phyloP scores from a whole-genome alignment of 2,113 vertebrate genomes.

The Lynx canadensis region DNA sequence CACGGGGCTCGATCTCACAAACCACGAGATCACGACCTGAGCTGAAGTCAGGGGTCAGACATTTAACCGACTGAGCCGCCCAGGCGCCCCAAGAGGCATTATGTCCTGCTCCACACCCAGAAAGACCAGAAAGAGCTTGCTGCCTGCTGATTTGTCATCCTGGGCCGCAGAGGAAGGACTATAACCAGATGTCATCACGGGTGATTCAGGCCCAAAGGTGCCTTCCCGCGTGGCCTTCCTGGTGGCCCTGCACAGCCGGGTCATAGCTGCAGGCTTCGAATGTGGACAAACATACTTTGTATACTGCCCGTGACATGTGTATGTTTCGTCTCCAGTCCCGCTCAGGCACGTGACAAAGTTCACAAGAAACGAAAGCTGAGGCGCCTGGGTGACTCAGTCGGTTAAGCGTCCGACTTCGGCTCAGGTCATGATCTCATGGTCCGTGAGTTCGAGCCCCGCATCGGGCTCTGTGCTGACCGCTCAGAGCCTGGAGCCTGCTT shows the following conservation, averaged over 20 bases:
- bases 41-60: too few species aligned
- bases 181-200: neutral
- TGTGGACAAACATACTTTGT: neutral
- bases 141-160: neutral
- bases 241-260: neutral
- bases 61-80: too few species aligned
- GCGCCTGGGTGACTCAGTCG: too few species aligned
- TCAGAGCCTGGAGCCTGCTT: too few species aligned
- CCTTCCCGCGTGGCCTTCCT: neutral
- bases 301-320: too few species aligned
- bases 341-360: neutral
- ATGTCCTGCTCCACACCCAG: neutral
- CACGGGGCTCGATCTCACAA: too few species aligned
- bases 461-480: fast-evolving
- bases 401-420: too few species aligned
- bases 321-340: neutral
- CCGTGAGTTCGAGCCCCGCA: too few species aligned
- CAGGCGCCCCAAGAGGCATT: neutral
- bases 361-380: neutral
- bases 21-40: too few species aligned
- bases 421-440: too few species aligned
- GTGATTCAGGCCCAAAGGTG: neutral
- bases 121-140: neutral
- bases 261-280: neutral
- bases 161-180: neutral